Percentiles rank a stretch among this genome's conserved stretches.
These are phyloP conservation scores for Chionis minor DNA, from an alignment of 2,113 vertebrate genomes.

Conservation along the genomic window DNA sequence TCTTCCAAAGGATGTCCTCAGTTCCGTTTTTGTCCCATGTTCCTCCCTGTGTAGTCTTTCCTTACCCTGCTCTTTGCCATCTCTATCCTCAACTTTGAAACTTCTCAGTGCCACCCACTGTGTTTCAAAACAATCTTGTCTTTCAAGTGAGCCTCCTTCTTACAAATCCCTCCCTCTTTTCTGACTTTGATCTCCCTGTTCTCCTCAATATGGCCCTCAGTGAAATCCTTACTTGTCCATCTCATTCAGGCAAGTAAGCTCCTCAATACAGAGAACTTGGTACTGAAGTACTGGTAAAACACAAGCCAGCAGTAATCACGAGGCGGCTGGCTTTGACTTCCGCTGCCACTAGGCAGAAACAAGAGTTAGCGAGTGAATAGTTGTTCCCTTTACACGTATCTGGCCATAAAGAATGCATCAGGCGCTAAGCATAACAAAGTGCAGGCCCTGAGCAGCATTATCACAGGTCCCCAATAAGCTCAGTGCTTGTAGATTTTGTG, in stretches of 20 bases:
- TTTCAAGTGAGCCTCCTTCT: background rate
- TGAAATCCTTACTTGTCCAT: background rate
- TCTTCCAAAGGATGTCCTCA: background rate
- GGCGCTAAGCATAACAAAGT: slow-evolving; percentile 13
- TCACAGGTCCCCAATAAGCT: slow-evolving; percentile 7
- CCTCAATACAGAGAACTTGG: background rate
- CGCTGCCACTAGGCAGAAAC: slow-evolving; percentile 23
- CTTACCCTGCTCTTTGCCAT: background rate
- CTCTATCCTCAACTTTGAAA: background rate
- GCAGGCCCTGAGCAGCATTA: slow-evolving; percentile 31
- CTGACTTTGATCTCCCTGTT: background rate
- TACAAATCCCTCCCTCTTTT: background rate
- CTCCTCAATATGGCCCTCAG: background rate
- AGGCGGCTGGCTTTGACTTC: background rate
- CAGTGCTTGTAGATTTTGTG: slow-evolving; percentile 35
- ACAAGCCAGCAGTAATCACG: background rate
- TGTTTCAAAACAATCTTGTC: background rate
- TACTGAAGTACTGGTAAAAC: background rate
- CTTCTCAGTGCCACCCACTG: background rate
- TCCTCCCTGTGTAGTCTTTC: background rate
- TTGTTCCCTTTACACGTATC: background rate
- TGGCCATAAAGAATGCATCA: slow-evolving; percentile 23
- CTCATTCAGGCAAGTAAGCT: background rate
- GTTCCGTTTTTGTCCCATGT: background rate
- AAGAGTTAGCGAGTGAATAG: slow-evolving; percentile 36